Base-by-base conservation (phyloP, 2,888 invertebrate species). In the Andrena trimmerana region DNA sequence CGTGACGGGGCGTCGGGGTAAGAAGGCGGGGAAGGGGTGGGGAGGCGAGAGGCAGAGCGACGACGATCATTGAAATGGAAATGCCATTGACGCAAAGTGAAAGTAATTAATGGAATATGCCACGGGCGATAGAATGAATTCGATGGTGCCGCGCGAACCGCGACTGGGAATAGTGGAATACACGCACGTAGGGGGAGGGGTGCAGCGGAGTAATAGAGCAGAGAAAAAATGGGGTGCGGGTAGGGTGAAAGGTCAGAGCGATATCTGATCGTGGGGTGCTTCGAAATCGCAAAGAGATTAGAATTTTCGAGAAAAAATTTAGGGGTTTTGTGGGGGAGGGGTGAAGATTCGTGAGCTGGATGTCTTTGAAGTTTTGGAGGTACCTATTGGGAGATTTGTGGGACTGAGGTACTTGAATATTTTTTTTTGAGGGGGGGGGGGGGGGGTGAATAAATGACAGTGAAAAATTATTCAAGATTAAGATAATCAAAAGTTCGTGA, bases 61-160 rank as follows among this genome's bases (percentile, higher is more conserved):
- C 65, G 81, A 70, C 85, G 89, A 86, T 88, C 85, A 90, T 90
- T 88, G 90, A 87, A 88, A 87, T 83, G 89, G 88, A 90, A 90
- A 90, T 87, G 88, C 89, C 90, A 90, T 89, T 89, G 90, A 89
- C 86, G 88, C 88, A 86, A 89, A 90, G 88, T 90, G 89, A 89
- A 90, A 90, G 88, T 90, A 90, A 90, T 90, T 90, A 90, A 89
- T 90, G 86, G 84, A 90, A 89, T 90, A 89, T 86, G 86, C 88
- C 81, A 78, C 42, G 82, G 59, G 79, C 81, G 85, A 88, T 84
- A 86, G 84, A 89, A 85, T 83, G 90, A 90, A 88, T 86, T 87
- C 72, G 86, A 89, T 87, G 80, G 78, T 80, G 83, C 78, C 80
- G 83, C 67, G 31, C 65, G 63, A 74, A 80, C 71, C 63, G 69